Evolutionary conservation across 2,888 invertebrate species (phyloP).

Genomic region (Dendrolimus pini): DNA sequence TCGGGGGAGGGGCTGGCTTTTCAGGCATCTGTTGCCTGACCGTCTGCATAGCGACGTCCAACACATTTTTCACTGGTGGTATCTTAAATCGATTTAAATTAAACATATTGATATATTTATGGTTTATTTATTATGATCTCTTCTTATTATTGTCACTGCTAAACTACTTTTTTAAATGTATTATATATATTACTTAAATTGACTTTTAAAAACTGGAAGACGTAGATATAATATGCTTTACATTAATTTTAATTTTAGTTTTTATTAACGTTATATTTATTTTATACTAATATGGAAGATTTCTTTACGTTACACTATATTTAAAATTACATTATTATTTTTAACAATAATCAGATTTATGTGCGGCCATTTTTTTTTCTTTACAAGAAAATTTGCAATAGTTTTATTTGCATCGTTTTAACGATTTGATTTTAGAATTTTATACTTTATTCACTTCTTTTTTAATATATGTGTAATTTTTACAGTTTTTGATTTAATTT

Average conservation of each 20-base stretch:
- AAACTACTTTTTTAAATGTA: slow-evolving; percentile 22
- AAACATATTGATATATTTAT: slow-evolving; percentile 34
- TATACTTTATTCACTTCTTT: slow-evolving; percentile 16
- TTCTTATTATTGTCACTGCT: slow-evolving; percentile 14
- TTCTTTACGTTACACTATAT: slow-evolving; percentile 54
- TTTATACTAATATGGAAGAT: slow-evolving; percentile 59
- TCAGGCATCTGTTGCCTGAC: slow-evolving; percentile 87
- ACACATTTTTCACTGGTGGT: slow-evolving; percentile 84
- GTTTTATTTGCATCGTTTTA: slow-evolving; percentile 18
- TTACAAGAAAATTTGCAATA: slow-evolving; percentile 1
- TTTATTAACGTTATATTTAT: slow-evolving; percentile 10
- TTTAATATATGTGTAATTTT: slow-evolving; percentile 16
- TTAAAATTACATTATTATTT: slow-evolving; percentile 39
- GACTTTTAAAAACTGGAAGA: slow-evolving; percentile 8
- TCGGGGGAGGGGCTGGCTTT: slow-evolving; percentile 68
- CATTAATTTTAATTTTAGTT: slow-evolving; percentile 12
- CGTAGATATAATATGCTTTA: slow-evolving; percentile 12
- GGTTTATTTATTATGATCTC: slow-evolving; percentile 1
- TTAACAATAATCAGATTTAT: slow-evolving; percentile 16
- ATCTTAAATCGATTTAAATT: slow-evolving; percentile 78
- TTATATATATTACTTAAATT: slow-evolving; percentile 13
- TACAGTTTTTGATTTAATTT: slow-evolving; percentile 20
- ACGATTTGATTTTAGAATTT: slow-evolving; percentile 10
- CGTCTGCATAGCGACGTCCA: slow-evolving; percentile 90
- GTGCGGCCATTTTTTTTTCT: slow-evolving; percentile 46